Evolutionary conservation across 1,140 invertebrate genomes (phyloP).

Genomic region (Paramacrobiotus metropolitanus): DNA sequence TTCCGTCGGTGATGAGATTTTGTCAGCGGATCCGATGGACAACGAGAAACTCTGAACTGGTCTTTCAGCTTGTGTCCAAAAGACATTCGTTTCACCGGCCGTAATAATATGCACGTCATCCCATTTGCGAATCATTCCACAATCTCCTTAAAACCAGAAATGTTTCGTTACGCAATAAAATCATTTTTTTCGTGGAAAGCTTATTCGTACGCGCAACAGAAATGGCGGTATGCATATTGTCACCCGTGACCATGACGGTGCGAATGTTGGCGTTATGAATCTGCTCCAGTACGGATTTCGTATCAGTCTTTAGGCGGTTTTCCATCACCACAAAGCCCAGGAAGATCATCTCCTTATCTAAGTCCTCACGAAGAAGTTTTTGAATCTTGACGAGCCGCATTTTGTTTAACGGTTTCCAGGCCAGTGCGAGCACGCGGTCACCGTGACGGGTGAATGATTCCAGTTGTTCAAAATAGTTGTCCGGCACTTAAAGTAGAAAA

Average conservation of each 20-base stretch:
- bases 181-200: background rate
- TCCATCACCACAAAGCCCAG: constrained; percentile 29
- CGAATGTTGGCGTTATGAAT: constrained; percentile 28
- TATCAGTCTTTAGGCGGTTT: constrained; percentile 27
- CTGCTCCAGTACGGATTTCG: constrained; percentile 20
- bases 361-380: constrained; percentile 15
- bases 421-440: constrained; percentile 26
- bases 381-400: constrained; percentile 16
- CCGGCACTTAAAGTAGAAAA: constrained; percentile 20
- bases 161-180: background rate
- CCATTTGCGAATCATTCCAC: constrained; percentile 25
- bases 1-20: constrained; percentile 5
- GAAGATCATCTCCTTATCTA: constrained; percentile 25
- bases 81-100: constrained; percentile 12
- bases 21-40: background rate
- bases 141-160: constrained; percentile 27
- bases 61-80: constrained; percentile 14
- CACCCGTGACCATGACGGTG: constrained; percentile 34
- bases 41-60: too few species aligned
- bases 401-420: constrained; percentile 21
- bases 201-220: constrained; percentile 18
- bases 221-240: constrained; percentile 35
- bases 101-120: constrained; percentile 20
- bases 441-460: constrained; percentile 25
- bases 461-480: constrained; percentile 21